Base-by-base conservation (phyloP, 2,113 vertebrate species). In the Malurus alboscapulatus region DNA sequence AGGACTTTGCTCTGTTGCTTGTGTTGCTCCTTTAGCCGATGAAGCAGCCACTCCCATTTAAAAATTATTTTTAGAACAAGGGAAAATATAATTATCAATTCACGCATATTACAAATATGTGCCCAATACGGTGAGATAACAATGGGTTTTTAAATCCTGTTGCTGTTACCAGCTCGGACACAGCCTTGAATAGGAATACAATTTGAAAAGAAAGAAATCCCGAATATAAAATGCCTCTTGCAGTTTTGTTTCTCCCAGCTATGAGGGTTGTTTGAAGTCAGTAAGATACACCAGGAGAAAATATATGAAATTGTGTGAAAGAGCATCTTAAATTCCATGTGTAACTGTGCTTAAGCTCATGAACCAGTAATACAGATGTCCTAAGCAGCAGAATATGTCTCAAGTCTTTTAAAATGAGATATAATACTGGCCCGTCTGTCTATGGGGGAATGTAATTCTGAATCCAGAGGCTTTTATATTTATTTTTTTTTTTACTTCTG, bases 61-160 rank as follows among this genome's bases (percentile, higher is more conserved):
- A 3, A 40, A 68, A 58, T 80, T 95, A 86, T 90, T 88, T 92
- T 96, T 96, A 86, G 91, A 67, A 77, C 47, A 17, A 34, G 27
- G 40, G 85, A 76, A 72, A 95, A 93, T 51, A 24, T 1, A 79
- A 51, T 85, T 88, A 85, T 87, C 77, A 53, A 63, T 85, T 90
- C 74, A 61, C 0, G 1, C 68, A 3, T 29, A 22, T 47, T 77
- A 82, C 29, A 85, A 93, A 71, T 81, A 45, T 7, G 36, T 68
- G 55, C 40, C 53, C 29, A n/a, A 2, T 12, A 14, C 8, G 2
- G 58, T 21, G 15, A 42, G 62, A 18, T 77, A 63, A 57, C 24
- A 47, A 0, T 22, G 51, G 22, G 54, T 38, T 44, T 82, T 32
- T 16, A 27, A 47, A 63, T 45, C 12, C 29, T 81, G 30, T 32